phyloP scores from a whole-genome alignment of 1,140 invertebrate species.

The Subanguina moxae region DNA sequence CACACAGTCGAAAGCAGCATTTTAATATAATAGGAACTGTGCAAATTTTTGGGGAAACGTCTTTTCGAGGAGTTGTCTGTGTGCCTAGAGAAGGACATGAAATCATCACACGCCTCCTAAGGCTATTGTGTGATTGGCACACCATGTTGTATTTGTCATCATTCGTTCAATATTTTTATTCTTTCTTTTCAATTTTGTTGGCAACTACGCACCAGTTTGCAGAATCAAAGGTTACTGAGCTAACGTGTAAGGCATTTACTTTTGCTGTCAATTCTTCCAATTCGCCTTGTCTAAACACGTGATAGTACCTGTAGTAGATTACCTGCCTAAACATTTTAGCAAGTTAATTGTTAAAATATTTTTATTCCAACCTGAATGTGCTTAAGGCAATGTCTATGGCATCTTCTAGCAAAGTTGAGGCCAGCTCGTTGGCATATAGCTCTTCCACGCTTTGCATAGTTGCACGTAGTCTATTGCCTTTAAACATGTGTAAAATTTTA shows the following conservation, averaged over 20 bases:
- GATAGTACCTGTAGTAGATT: slow-evolving; percentile 84
- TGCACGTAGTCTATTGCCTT: slow-evolving; percentile 12
- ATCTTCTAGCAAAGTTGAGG: slow-evolving; percentile 26
- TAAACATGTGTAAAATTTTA: no score
- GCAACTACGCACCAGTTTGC: slow-evolving; percentile 86
- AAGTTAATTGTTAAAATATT: no score
- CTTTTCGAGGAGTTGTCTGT: no score
- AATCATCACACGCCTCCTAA: no score
- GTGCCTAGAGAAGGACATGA: no score
- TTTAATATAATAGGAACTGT: no score
- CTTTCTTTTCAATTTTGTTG: slow-evolving; percentile 35
- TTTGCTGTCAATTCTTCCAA: slow-evolving; percentile 77
- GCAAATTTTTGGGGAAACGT: no score
- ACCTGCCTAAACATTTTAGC: slow-evolving; percentile 17
- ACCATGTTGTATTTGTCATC: no score
- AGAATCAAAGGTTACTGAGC: slow-evolving; percentile 59
- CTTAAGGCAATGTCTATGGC: slow-evolving; percentile 23
- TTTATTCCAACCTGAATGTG: neutral
- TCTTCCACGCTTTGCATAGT: slow-evolving; percentile 23
- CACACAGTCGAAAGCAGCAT: no score
- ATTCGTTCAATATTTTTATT: no score
- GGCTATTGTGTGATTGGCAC: no score
- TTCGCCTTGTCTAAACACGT: slow-evolving; percentile 91
- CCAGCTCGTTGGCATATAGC: slow-evolving; percentile 29
- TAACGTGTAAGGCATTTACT: slow-evolving; percentile 63